Conservation (phyloP, 2,797 vertebrate species). For the Eulemur albifrons region DNA sequence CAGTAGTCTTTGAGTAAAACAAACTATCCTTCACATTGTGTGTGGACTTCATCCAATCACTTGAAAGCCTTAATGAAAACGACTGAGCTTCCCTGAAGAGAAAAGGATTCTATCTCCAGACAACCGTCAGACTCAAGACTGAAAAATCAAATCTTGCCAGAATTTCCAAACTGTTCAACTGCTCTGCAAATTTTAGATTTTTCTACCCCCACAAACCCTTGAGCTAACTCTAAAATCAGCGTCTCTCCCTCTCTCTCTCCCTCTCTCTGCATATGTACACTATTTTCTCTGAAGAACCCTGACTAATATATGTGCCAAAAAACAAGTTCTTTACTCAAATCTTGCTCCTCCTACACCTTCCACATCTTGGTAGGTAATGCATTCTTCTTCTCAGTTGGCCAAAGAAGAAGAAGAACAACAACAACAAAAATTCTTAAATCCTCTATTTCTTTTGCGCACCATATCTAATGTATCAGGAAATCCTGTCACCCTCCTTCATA, state of each 20-base stretch:
- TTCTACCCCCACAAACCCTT: fast-evolving
- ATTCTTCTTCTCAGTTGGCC: not conserved
- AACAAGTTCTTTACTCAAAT: not conserved
- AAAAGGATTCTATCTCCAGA: not conserved
- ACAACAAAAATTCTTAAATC: not conserved
- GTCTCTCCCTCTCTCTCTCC: not conserved
- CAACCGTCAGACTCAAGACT: not conserved
- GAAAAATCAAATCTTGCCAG: not conserved
- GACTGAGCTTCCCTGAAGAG: not conserved
- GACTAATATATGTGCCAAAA: not conserved
- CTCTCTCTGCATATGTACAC: not conserved
- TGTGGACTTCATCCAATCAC: not conserved
- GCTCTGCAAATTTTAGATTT: not conserved
- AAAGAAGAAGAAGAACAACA: not conserved
- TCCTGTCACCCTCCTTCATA: not conserved
- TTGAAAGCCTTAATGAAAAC: not conserved
- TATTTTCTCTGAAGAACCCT: not conserved
- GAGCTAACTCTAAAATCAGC: not conserved
- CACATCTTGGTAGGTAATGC: not conserved
- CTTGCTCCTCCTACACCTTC: not conserved
- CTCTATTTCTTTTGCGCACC: not conserved
- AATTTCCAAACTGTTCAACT: not conserved
- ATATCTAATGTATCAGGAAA: not conserved
- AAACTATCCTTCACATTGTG: not conserved
- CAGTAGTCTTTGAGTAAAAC: not conserved